Conservation (phyloP, 2,113 vertebrate species). For the Thunnus maccoyii region DNA sequence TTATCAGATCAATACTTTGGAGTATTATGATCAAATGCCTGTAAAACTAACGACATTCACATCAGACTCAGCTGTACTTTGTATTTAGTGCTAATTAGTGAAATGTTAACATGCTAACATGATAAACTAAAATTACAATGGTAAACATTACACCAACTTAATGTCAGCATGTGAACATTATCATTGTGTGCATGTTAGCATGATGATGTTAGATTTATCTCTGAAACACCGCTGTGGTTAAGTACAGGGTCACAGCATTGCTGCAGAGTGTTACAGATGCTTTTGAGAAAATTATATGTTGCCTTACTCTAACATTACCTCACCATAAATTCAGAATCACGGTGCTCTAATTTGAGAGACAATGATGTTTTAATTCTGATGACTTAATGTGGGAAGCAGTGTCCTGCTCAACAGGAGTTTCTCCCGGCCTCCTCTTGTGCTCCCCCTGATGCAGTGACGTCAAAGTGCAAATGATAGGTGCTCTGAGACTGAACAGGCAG, state of each 20-base stretch:
- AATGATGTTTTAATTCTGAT: constrained; percentile 16
- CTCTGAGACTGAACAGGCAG: constrained; percentile 54
- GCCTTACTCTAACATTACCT: not conserved
- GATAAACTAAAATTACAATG: too few species aligned
- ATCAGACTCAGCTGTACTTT: not conserved
- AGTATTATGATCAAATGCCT: not conserved
- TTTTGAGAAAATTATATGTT: not conserved
- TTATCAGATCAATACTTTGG: too few species aligned
- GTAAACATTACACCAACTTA: too few species aligned
- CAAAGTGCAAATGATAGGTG: constrained; percentile 61
- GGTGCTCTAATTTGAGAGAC: not conserved
- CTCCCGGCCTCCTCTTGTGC: constrained; percentile 22
- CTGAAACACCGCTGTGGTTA: too few species aligned
- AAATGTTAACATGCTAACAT: not conserved
- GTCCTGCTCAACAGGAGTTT: constrained; percentile 26
- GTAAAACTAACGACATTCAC: not conserved
- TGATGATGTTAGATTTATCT: too few species aligned
- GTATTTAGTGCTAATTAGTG: not conserved
- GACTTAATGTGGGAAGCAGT: constrained; percentile 13
- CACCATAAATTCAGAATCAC: constrained; percentile 1
- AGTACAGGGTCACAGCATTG: too few species aligned
- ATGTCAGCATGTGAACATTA: too few species aligned
- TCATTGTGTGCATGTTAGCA: too few species aligned
- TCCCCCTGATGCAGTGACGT: constrained; percentile 45
- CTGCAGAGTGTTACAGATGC: not conserved